phyloP scores from a whole-genome alignment of 2,113 vertebrate species.

The Dendrocopos noguchii region DNA sequence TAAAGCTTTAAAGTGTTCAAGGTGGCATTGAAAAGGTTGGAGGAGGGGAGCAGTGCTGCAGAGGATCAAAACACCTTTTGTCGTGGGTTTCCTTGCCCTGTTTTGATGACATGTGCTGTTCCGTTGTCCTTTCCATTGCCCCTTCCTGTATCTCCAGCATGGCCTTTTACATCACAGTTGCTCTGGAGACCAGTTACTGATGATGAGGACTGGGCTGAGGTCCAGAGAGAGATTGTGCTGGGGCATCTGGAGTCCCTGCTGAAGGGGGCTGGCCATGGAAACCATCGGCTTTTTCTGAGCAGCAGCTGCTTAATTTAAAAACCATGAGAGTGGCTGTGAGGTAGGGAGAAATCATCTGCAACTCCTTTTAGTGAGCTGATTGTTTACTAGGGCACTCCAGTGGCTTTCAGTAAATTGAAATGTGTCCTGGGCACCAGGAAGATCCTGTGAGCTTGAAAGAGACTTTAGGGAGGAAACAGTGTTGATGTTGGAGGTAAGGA shows the following conservation, averaged over 20 bases:
- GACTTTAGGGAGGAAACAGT: neutral
- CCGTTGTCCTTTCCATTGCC: neutral
- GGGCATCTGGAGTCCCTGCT: constrained; percentile 64
- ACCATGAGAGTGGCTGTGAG: neutral
- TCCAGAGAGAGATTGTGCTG: constrained; percentile 46
- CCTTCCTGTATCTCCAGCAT: neutral
- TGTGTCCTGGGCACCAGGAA: neutral
- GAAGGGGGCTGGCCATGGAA: neutral
- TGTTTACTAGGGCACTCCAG: neutral
- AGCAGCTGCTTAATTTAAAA: constrained; percentile 55
- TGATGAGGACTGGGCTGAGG: constrained; percentile 20
- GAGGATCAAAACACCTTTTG: neutral
- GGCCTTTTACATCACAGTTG: constrained; percentile 66
- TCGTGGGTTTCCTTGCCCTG: constrained; percentile 14
- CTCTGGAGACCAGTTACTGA: constrained; percentile 44
- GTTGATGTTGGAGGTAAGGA: neutral
- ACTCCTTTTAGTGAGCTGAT: neutral
- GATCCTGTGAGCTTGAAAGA: neutral
- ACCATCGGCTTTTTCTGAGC: constrained; percentile 14
- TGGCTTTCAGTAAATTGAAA: neutral
- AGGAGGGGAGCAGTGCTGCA: neutral
- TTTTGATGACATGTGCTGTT: neutral
- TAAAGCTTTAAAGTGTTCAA: neutral
- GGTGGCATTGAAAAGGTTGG: neutral
- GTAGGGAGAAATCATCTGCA: neutral